phyloP scores from a whole-genome alignment of 1,140 invertebrate species.

The Sarcophaga peregrina region DNA sequence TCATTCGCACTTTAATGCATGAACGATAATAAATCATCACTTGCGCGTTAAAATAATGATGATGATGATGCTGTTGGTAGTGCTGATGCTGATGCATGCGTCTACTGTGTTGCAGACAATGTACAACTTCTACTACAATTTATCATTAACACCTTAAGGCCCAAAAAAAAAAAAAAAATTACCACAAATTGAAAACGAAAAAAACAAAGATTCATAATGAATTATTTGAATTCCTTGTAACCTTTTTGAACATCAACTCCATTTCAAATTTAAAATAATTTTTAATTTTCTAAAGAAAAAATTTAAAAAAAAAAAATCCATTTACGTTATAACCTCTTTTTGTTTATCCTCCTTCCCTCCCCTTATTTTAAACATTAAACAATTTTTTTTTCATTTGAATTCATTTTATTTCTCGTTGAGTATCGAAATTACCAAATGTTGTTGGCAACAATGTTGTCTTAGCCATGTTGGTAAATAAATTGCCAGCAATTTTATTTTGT shows the following conservation, averaged over 20 bases:
- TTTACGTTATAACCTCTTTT: too few relatives aligned
- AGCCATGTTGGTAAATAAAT: constrained; percentile 3
- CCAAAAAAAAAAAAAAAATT: neutral
- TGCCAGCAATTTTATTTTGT: neutral
- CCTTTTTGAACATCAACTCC: neutral
- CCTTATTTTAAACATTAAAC: too few relatives aligned
- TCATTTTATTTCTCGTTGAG: too few relatives aligned
- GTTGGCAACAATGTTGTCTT: constrained; percentile 1
- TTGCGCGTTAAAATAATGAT: constrained; percentile 21
- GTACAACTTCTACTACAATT: constrained; percentile 4
- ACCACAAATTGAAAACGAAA: neutral
- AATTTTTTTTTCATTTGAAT: too few relatives aligned
- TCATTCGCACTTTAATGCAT: constrained; percentile 35
- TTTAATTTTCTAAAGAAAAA: neutral
- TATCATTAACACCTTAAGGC: constrained; percentile 26
- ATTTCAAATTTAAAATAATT: neutral
- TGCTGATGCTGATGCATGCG: neutral
- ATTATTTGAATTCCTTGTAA: neutral
- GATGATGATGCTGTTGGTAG: neutral
- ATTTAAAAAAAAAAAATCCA: too few relatives aligned
- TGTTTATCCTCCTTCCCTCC: too few relatives aligned
- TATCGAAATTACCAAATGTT: neutral
- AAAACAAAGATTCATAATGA: neutral
- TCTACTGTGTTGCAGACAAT: neutral
- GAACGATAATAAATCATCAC: constrained; percentile 35